These are phyloP conservation scores for Ammodytes dubius DNA, from an alignment of 2,113 vertebrate species.

Conservation along the genomic window DNA sequence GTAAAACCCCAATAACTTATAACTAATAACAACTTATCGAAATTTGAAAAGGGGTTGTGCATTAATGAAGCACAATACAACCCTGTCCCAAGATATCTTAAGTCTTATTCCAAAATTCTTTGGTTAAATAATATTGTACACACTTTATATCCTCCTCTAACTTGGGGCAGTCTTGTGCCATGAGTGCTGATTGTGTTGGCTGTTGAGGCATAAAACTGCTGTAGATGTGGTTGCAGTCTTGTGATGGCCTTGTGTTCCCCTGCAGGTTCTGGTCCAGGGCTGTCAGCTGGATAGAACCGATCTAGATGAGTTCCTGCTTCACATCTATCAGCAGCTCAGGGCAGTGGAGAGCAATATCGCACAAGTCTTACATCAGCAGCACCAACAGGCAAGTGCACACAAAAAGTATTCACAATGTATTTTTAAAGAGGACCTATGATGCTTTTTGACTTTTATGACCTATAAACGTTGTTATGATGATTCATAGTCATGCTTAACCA, in stretches of 20 bases:
- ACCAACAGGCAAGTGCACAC: slow-evolving; percentile 86
- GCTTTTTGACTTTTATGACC: no score
- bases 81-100: no score
- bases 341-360: slow-evolving; percentile 96
- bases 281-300: slow-evolving; percentile 91
- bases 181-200: neutral
- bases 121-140: no score
- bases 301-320: slow-evolving; percentile 89
- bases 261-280: slow-evolving; percentile 95
- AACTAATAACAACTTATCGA: no score
- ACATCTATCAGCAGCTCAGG: slow-evolving; percentile 93
- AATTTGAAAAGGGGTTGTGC: no score
- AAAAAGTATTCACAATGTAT: neutral
- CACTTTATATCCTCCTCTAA: no score
- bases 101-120: no score
- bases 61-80: no score
- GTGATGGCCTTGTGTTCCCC: neutral
- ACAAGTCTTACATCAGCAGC: slow-evolving; percentile 92
- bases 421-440: no score
- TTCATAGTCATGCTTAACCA: no score
- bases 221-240: neutral
- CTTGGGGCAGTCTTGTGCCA: neutral
- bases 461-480: no score
- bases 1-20: no score
- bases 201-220: neutral